phyloP scores from a whole-genome alignment of 2,888 invertebrate species.

The Chorisops tibialis region DNA sequence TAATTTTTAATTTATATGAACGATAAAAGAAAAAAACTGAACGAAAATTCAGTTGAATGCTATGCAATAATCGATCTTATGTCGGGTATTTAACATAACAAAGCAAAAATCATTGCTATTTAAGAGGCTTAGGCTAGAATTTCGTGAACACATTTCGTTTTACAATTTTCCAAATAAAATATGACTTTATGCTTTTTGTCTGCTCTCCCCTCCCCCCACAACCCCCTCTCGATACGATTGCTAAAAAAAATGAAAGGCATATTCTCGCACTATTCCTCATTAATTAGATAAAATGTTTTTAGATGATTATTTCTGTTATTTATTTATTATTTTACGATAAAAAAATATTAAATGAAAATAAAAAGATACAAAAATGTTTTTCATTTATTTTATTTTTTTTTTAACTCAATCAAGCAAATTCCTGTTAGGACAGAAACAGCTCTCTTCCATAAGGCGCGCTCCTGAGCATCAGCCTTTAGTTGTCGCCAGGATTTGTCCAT shows the following conservation, averaged over 20 bases:
- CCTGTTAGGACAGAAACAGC: too few species aligned
- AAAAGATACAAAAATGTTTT: too few species aligned
- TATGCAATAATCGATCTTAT: conserved; percentile 21
- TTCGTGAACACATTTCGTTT: too few species aligned
- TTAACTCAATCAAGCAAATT: too few species aligned
- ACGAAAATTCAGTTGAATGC: background rate
- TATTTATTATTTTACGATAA: conserved; percentile 19
- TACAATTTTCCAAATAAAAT: too few species aligned
- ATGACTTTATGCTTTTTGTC: too few species aligned
- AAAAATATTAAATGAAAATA: conserved; percentile 1
- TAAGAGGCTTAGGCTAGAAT: conserved; percentile 19
- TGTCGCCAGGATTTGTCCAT: too few species aligned
- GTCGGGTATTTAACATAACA: background rate
- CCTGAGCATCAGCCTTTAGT: too few species aligned
- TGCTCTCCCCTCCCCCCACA: background rate
- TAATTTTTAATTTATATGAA: background rate
- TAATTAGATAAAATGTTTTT: conserved; percentile 6
- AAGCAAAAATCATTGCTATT: background rate
- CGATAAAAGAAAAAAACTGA: background rate
- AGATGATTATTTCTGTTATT: conserved; percentile 17
- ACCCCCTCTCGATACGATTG: background rate
- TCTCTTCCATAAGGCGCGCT: too few species aligned
- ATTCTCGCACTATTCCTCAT: background rate
- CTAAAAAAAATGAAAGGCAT: background rate
- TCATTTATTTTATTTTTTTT: too few species aligned